Percentiles rank a stretch among this genome's conserved stretches.
These are phyloP conservation scores for Silurus lanzhouensis DNA, from an alignment of 2,797 vertebrate species.

Conservation along the genomic window DNA sequence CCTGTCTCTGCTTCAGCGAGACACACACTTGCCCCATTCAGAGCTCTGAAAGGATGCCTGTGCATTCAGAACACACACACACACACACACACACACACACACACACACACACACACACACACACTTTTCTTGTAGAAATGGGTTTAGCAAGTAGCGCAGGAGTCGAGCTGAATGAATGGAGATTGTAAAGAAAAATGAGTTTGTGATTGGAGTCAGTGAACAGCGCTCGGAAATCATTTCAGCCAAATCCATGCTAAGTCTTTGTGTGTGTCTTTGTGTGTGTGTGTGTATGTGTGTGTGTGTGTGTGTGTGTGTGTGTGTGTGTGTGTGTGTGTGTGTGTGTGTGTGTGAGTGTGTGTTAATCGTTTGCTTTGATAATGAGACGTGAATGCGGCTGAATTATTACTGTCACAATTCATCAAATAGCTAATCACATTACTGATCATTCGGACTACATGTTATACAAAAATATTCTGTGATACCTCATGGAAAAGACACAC, in stretches of 20 bases:
- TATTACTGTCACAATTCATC: background rate
- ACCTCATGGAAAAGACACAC: background rate
- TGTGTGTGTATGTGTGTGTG: no score
- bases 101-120: background rate
- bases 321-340: no score
- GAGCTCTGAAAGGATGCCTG: conserved; percentile 44
- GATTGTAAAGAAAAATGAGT: conserved; percentile 2
- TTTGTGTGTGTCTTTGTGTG: no score
- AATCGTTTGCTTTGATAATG: background rate
- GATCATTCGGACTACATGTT: background rate
- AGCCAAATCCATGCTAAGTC: no score
- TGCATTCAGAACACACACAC: conserved; percentile 46
- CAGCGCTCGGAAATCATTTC: background rate
- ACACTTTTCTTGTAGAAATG: background rate
- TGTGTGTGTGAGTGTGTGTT: background rate
- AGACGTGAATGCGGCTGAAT: background rate
- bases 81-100: background rate
- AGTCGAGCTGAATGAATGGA: background rate
- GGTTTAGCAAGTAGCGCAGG: background rate
- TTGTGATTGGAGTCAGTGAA: background rate
- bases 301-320: no score
- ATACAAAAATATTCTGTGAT: background rate
- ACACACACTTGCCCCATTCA: conserved; percentile 50
- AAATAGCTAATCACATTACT: background rate
- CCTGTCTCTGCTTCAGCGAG: conserved; percentile 20